These are phyloP conservation scores for Apodemia mormo DNA, from an alignment of 2,888 invertebrate genomes.

Conservation along the genomic window DNA sequence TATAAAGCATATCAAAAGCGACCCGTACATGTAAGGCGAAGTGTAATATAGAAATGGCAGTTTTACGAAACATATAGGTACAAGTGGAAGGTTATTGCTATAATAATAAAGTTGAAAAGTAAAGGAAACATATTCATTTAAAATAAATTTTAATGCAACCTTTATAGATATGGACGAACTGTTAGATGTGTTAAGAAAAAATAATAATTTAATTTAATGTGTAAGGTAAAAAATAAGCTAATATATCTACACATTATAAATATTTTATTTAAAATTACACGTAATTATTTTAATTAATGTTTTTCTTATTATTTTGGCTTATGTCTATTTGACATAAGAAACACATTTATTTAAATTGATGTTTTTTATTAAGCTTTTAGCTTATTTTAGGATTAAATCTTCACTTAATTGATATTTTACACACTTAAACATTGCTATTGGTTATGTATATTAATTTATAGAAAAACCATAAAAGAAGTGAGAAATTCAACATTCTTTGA, in stretches of 20 bases:
- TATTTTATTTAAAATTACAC: background rate
- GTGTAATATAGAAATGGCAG: no score
- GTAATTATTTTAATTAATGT: background rate
- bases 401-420: background rate
- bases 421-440: no score
- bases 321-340: background rate
- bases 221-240: background rate
- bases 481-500: no score
- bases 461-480: no score
- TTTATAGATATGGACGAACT: background rate
- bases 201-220: background rate
- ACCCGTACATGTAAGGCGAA: no score
- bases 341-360: constrained; percentile 1
- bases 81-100: no score
- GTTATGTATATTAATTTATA: no score
- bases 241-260: background rate
- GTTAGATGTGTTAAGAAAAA: constrained; percentile 8
- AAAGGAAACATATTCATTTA: no score
- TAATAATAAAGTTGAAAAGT: no score
- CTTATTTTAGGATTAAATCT: background rate
- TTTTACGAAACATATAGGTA: no score
- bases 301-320: background rate
- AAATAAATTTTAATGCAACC: no score
- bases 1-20: no score
- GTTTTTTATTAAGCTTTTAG: constrained; percentile 13